phyloP scores from a whole-genome alignment of 2,797 vertebrate genomes.

The Gambelia wislizenii region DNA sequence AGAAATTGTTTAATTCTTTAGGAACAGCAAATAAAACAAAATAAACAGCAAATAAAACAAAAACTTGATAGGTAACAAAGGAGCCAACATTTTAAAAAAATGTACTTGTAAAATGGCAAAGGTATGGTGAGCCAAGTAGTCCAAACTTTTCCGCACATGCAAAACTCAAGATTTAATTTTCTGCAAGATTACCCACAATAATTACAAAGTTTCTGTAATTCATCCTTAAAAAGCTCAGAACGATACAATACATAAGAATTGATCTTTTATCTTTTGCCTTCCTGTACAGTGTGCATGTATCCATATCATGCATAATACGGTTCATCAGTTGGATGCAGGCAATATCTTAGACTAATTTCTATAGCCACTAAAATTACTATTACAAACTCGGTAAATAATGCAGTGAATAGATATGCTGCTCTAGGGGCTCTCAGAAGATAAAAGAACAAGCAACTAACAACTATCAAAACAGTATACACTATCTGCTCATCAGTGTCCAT shows the following conservation, averaged over 20 bases:
- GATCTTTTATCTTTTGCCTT: slow-evolving; percentile 84
- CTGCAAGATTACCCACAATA: slow-evolving; percentile 95
- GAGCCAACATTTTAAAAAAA: background rate
- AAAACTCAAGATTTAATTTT: slow-evolving; percentile 94
- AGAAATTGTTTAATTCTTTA: slow-evolving; percentile 3
- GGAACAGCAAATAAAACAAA: slow-evolving; percentile 16
- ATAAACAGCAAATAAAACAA: slow-evolving; percentile 7
- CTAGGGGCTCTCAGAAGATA: slow-evolving; percentile 55
- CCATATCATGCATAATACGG: slow-evolving; percentile 38
- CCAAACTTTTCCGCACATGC: slow-evolving; percentile 85
- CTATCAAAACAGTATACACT: slow-evolving; percentile 47
- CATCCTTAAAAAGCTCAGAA: slow-evolving; percentile 90
- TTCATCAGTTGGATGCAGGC: slow-evolving; percentile 61
- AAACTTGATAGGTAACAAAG: slow-evolving; percentile 16
- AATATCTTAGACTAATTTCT: slow-evolving; percentile 73
- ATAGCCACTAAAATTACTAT: slow-evolving; percentile 76
- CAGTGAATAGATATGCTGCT: slow-evolving; percentile 54
- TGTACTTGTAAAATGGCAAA: slow-evolving; percentile 66
- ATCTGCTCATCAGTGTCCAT: slow-evolving; percentile 40
- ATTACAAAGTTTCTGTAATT: slow-evolving; percentile 92
- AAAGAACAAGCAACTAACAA: slow-evolving; percentile 39
- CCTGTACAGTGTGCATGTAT: background rate
- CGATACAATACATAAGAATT: slow-evolving; percentile 89
- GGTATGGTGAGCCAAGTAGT: slow-evolving; percentile 78
- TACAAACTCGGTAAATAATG: slow-evolving; percentile 73